Base-by-base conservation (phyloP, 2,888 invertebrate species). In the Dichetophora obliterata region DNA sequence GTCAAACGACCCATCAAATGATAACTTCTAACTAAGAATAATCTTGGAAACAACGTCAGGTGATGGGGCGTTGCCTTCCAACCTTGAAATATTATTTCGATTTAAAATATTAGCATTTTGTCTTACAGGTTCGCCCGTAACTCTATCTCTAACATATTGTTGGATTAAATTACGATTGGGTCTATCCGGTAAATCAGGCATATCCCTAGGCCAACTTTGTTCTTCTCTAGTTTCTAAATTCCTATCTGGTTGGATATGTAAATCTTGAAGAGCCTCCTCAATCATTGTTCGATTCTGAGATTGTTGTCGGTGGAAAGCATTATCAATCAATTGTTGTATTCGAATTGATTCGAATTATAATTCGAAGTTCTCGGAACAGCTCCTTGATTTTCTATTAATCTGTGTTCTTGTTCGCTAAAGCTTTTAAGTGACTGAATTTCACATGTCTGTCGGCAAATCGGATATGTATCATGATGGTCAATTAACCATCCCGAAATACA, bases 21-120 rank as follows among this genome's bases (percentile, higher is more conserved):
- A 63, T 6, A 78, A 22, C 11, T 37, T 74, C 76, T 76, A 78
- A 14, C 77, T 76, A 3, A 24, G 48, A 0, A 78, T 72, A 5
- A 72, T 76, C n/a, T 78, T 75, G 16, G 66, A 59, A 3, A 75
- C 54, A 0, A 52, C 69, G n/a, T 52, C 52, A 4, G 52, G 37
- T 37, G 37, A 37, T 37, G 3, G 37, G 4, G 4, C 37, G 8
- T 8, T 37, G 1, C 37, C 37, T 37, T 1, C 37, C 1, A 8
- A 37, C 8, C 37, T 5, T 37, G 37, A 37, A 37, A 37, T 6
- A 37, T 37, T 6, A 37, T 37, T 37, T 37, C 3, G 4, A 37
- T 37, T 37, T 37, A 37, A 37, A 37, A 1, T 37, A 8, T 37
- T 37, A 37, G 1, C 37, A 8, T 37, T 3, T 8, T 3, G 37